phyloP scores from a whole-genome alignment of 2,113 vertebrate species.

The Herpetotheres cachinnans region DNA sequence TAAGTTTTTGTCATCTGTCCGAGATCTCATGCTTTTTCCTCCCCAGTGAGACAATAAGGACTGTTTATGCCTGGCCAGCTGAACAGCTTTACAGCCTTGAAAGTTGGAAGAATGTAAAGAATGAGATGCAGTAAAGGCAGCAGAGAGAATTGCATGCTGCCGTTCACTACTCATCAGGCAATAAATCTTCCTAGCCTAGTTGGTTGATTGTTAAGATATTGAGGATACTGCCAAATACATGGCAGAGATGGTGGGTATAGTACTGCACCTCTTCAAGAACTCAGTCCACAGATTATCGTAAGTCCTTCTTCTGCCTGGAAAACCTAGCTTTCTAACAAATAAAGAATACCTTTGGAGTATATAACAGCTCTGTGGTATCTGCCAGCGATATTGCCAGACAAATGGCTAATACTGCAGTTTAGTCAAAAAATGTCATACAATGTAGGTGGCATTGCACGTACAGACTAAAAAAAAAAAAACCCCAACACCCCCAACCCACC shows the following conservation, averaged over 20 bases:
- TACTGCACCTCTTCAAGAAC: background rate
- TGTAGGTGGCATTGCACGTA: background rate
- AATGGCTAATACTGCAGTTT: background rate
- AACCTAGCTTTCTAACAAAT: background rate
- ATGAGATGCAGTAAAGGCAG: background rate
- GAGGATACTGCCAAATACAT: background rate
- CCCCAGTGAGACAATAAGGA: background rate
- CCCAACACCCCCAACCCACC: no score
- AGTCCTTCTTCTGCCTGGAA: background rate
- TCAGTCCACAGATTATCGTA: background rate
- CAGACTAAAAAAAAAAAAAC: background rate
- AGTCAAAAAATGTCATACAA: background rate
- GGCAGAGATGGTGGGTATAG: background rate
- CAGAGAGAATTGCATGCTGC: background rate
- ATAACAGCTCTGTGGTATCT: background rate
- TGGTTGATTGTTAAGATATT: background rate
- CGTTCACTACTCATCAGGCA: background rate
- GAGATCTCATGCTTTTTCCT: background rate
- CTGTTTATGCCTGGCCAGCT: background rate
- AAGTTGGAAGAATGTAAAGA: conserved; percentile 21
- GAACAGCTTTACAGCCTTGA: background rate
- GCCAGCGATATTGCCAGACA: background rate
- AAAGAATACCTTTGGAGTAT: background rate
- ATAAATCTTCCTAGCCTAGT: background rate
- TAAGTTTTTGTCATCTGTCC: background rate